Conservation (phyloP, 2,113 vertebrate genomes). For the Puffinus mauretanicus region DNA sequence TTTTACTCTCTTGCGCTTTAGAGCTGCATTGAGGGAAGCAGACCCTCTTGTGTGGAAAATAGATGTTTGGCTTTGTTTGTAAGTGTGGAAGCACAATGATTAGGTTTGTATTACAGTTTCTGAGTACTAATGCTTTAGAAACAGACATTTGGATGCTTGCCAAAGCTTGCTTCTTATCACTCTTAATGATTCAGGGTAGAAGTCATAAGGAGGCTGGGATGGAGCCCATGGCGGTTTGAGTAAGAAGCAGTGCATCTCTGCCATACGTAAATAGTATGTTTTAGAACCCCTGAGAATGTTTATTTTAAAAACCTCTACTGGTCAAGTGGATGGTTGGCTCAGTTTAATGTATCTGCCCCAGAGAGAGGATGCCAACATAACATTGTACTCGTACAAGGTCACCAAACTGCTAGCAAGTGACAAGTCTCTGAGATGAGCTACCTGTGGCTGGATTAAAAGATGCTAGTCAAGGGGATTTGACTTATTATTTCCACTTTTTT, state of each 20-base stretch:
- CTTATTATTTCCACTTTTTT: not conserved
- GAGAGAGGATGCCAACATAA: not conserved
- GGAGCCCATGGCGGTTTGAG: not conserved
- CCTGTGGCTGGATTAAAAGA: not conserved
- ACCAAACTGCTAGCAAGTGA: not conserved
- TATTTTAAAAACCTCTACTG: not conserved
- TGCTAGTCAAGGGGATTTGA: not conserved
- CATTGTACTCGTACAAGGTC: not conserved
- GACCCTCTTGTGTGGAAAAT: not conserved
- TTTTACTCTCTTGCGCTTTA: not conserved
- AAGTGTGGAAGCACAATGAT: not conserved
- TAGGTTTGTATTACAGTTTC: not conserved
- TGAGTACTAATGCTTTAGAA: constrained; percentile 52
- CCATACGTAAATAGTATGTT: not conserved
- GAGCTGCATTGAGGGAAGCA: not conserved
- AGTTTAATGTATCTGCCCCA: not conserved
- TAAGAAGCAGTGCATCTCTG: not conserved
- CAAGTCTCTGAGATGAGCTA: not conserved
- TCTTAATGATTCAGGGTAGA: constrained; percentile 30
- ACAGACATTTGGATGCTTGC: not conserved
- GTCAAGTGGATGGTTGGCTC: not conserved
- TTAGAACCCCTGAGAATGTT: not conserved
- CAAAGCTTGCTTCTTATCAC: constrained; percentile 26
- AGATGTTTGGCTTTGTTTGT: constrained; percentile 9
- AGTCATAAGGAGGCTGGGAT: constrained; percentile 16